phyloP scores from a whole-genome alignment of 2,113 vertebrate species.

The Cygnus buccinator region DNA sequence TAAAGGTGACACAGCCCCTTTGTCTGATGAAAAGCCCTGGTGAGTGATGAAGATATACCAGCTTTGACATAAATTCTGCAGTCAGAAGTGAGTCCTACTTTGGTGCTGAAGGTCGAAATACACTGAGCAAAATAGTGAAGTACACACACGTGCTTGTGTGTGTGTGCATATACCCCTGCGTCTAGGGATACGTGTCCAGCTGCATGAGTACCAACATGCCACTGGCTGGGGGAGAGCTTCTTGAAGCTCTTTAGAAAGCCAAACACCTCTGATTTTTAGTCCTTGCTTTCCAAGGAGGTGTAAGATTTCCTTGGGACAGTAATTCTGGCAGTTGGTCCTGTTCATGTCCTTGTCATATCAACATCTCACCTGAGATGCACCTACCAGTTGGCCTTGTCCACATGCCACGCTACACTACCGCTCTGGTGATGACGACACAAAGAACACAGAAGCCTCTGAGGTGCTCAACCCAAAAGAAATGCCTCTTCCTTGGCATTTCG shows the following conservation, averaged over 20 bases:
- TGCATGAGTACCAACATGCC: not conserved
- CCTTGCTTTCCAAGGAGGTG: not conserved
- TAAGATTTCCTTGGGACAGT: not conserved
- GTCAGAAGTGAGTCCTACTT: not conserved
- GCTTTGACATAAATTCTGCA: not conserved
- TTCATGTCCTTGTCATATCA: not conserved
- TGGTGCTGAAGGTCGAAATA: rapidly evolving
- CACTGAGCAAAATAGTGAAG: not conserved
- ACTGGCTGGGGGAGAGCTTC: not conserved
- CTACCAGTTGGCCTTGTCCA: not conserved
- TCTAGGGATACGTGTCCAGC: not conserved
- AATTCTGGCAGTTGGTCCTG: not conserved
- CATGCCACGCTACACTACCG: rapidly evolving
- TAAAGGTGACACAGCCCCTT: not conserved
- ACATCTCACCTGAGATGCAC: not conserved
- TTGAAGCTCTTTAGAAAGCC: not conserved
- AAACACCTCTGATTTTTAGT: not conserved
- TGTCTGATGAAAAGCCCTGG: not conserved
- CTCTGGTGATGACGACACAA: not conserved
- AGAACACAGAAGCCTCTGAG: not conserved
- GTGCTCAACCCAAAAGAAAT: not conserved
- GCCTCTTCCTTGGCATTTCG: not conserved
- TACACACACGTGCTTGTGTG: rapidly evolving
- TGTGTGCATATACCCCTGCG: rapidly evolving
- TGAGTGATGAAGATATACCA: not conserved